Percentiles rank a stretch among this genome's conserved stretches.
These are phyloP conservation scores for Machaerirhynchus nigripectus DNA, from an alignment of 2,113 vertebrate species.

Conservation along the genomic window DNA sequence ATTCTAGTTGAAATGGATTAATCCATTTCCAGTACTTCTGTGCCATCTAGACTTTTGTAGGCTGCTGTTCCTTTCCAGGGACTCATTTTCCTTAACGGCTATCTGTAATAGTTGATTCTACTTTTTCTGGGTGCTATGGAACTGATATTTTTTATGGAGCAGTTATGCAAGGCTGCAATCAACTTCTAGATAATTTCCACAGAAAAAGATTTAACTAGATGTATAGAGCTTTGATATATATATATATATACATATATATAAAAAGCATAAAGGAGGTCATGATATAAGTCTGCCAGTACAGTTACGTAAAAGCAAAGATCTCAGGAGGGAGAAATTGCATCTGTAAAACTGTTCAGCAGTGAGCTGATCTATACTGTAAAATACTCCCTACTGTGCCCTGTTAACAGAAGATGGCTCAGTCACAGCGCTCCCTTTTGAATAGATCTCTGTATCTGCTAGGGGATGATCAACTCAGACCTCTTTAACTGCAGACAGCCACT, in stretches of 20 bases:
- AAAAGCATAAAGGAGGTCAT: not conserved
- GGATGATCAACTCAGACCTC: not conserved
- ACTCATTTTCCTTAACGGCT: not conserved
- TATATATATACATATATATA: not conserved
- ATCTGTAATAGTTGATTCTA: not conserved
- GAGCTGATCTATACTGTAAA: not conserved
- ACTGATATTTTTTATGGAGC: not conserved
- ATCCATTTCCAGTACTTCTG: not conserved
- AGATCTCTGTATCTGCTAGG: not conserved
- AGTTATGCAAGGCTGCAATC: not conserved
- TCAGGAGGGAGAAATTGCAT: not conserved
- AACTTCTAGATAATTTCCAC: not conserved
- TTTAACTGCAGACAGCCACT: not conserved
- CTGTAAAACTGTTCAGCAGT: not conserved
- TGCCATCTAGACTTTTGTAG: not conserved
- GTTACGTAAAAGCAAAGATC: not conserved
- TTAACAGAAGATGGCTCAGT: not conserved
- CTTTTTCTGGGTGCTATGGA: not conserved
- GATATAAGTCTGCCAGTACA: not conserved
- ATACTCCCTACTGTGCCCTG: not conserved
- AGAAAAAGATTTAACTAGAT: not conserved
- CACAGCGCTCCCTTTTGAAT: not conserved
- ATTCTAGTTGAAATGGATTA: not conserved
- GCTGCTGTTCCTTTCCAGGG: not conserved
- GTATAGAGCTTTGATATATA: not conserved